Evolutionary conservation across 2,113 vertebrate species (phyloP).

Genomic region (Suricata suricatta): DNA sequence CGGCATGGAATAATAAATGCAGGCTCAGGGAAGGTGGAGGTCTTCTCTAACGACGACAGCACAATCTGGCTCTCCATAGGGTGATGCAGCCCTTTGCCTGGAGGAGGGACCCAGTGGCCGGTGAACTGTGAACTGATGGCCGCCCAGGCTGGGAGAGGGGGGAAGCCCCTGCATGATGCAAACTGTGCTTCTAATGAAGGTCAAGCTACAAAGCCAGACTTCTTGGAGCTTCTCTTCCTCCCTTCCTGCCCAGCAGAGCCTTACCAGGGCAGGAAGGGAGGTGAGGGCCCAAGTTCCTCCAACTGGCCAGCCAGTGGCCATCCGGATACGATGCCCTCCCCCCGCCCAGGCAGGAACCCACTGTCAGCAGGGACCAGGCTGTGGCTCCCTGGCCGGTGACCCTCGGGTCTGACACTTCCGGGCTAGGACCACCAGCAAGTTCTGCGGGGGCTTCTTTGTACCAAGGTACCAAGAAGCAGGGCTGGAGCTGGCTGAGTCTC

Average conservation of each 20-base stretch:
- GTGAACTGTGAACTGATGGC: neutral
- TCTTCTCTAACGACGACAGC: too few relatives aligned
- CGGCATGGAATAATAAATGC: neutral
- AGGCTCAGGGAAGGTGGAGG: neutral
- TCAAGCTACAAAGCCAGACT: neutral
- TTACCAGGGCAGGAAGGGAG: neutral
- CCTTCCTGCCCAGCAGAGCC: neutral
- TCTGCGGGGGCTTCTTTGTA: neutral
- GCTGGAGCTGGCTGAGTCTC: neutral
- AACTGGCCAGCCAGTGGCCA: neutral
- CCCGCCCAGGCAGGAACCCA: neutral
- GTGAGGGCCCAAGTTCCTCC: accelerated
- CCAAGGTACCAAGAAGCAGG: too few relatives aligned
- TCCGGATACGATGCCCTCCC: too few relatives aligned
- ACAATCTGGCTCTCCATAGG: too few relatives aligned
- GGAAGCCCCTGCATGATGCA: accelerated
- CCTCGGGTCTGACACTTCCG: accelerated
- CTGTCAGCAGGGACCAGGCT: neutral
- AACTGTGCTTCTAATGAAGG: accelerated
- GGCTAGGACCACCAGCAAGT: too few relatives aligned
- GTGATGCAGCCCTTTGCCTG: neutral
- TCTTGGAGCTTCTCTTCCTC: neutral
- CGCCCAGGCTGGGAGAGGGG: neutral
- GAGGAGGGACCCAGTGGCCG: neutral
- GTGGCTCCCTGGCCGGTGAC: neutral